Base-by-base conservation (phyloP, 2,888 invertebrate species). In the Papilio demoleus region DNA sequence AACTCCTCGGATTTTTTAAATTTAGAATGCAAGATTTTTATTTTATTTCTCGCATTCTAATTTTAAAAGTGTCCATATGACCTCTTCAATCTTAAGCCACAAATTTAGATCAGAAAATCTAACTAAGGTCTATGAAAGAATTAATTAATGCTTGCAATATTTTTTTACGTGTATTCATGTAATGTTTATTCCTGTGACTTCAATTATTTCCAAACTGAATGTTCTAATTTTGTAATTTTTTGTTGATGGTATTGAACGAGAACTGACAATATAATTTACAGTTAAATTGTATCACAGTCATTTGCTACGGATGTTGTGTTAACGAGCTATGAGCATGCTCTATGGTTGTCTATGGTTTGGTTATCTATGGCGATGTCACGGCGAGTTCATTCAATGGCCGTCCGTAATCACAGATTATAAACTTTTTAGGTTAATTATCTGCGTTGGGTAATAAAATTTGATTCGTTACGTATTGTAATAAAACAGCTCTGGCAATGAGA, bases 271-370 rank as follows among this genome's bases (percentile, higher is more conserved):
- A 3, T 12, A 36, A 47, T n/a, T 31, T 50, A 67, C 60, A 17
- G 63, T 73, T 71, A 70, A 75, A 75, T 71, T 71, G 67, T 68
- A 40, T 24, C 67, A 65, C 47, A 58, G 65, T 56, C 24, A 60
- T 67, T 67, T 59, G 68, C 27, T 36, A 47, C 42, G 58, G 62
- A 36, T 17, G 24, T 58, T 45, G 24, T 27, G 45, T 64, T 47
- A 68, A 68, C 62, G 53, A 45, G 62, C 27, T 47, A 3, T 14
- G 42, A 63, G 58, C 68, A 58, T 58, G 68, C 63, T 68, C 63
- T 38, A 38, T 63, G 36, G 59, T 63, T 58, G 63, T 63, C 34
- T 31, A 38, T 45, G 42, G 56, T 40, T 19, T 45, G 3, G 42
- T 45, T 45, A 45, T 45, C 42, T 45, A 19, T 45, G 53, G 56